These are phyloP conservation scores for Proales similis DNA, from an alignment of 1,140 invertebrate species.

Conservation along the genomic window DNA sequence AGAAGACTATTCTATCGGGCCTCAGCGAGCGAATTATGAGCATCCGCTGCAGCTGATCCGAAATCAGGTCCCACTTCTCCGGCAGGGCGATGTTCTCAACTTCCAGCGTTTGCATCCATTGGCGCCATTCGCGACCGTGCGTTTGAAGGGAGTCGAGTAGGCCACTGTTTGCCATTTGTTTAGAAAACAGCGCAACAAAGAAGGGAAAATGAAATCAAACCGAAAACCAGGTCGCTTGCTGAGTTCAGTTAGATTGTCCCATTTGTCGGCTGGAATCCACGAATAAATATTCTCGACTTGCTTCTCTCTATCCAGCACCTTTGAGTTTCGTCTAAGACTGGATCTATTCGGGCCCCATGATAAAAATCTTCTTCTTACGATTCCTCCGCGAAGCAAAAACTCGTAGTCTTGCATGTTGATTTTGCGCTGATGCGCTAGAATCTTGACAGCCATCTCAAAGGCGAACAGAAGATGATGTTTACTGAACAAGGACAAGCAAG, in stretches of 20 bases:
- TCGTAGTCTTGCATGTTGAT: slow-evolving; percentile 54
- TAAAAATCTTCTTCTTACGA: slow-evolving; percentile 51
- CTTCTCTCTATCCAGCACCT: slow-evolving; percentile 67
- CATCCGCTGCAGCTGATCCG: slow-evolving; percentile 45
- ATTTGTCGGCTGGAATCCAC: slow-evolving; percentile 68
- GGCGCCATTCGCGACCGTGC: slow-evolving; percentile 66
- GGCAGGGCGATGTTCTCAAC: slow-evolving; percentile 64
- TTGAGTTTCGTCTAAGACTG: too few species aligned
- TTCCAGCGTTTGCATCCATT: slow-evolving; percentile 65
- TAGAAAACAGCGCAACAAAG: slow-evolving; percentile 51
- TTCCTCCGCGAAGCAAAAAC: slow-evolving; percentile 53
- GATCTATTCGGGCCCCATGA: too few species aligned
- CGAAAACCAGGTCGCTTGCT: slow-evolving; percentile 73
- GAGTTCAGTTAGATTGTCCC: slow-evolving; percentile 78
- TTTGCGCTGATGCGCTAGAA: slow-evolving; percentile 50
- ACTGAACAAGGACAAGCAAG: slow-evolving; percentile 54
- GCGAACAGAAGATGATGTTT: slow-evolving; percentile 54
- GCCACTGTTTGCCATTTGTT: slow-evolving; percentile 58
- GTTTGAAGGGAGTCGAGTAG: slow-evolving; percentile 68
- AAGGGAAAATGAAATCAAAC: too few species aligned
- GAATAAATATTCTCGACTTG: slow-evolving; percentile 71
- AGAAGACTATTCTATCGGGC: slow-evolving; percentile 52
- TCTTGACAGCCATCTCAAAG: slow-evolving; percentile 55
- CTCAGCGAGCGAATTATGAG: slow-evolving; percentile 51
- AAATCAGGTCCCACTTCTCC: slow-evolving; percentile 47